Percentiles rank a stretch among this genome's conserved stretches.
Conservation (phyloP, 2,113 vertebrate species). For the Nyctereutes procyonoides region DNA sequence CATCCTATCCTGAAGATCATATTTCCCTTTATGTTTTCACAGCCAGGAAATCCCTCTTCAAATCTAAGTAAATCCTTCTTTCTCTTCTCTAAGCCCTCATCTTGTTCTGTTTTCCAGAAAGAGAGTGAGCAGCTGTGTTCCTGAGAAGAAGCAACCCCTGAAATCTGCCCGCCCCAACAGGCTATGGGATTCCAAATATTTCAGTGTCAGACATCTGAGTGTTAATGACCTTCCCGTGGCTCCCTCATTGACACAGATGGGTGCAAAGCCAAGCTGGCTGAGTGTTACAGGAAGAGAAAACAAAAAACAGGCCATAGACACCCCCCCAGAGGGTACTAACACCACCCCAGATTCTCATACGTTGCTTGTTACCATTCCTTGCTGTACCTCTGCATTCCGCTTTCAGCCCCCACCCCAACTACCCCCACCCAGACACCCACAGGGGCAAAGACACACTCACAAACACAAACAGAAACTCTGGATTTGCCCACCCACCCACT, state of each 20-base stretch:
- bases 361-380: neutral
- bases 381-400: neutral
- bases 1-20: neutral
- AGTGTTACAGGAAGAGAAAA: neutral
- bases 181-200: neutral
- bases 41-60: constrained; percentile 73
- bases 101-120: constrained; percentile 28
- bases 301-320: neutral
- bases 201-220: neutral
- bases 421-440: neutral
- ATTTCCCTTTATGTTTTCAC: constrained; percentile 69
- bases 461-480: neutral
- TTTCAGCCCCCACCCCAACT: fast-evolving
- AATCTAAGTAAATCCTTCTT: constrained; percentile 56
- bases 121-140: constrained; percentile 8
- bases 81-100: constrained; percentile 51
- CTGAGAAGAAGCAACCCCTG: neutral
- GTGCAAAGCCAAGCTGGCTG: neutral
- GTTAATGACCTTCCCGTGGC: neutral
- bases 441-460: neutral
- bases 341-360: neutral
- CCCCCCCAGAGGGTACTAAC: neutral
- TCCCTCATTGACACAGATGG: neutral
- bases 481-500: neutral
- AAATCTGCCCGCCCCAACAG: neutral